Conservation (phyloP, 1,140 invertebrate genomes). For the Caenorhabditis brenneri region DNA sequence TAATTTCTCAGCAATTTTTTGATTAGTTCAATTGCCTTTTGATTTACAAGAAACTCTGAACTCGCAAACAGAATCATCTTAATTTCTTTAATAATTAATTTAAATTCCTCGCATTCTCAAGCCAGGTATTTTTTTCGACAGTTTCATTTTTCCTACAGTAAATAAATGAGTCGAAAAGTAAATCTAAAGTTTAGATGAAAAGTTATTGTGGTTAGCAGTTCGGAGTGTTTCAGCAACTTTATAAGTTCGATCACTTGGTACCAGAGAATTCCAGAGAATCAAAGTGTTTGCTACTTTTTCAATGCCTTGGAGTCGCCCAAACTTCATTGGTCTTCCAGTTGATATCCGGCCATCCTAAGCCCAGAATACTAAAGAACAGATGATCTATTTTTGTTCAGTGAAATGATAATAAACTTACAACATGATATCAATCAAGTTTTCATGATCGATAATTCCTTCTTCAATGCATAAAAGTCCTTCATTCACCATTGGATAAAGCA, state of each 20-base stretch:
- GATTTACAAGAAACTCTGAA: too few species aligned
- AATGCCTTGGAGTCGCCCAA: neutral
- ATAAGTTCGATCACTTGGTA: neutral
- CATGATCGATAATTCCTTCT: slow-evolving; percentile 65
- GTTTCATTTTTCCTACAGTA: too few species aligned
- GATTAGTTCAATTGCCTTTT: too few species aligned
- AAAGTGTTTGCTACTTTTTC: slow-evolving; percentile 19
- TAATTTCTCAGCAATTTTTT: too few species aligned
- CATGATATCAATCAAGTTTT: slow-evolving; percentile 57
- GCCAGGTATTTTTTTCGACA: too few species aligned
- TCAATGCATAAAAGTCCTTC: slow-evolving; percentile 72
- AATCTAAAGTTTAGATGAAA: neutral
- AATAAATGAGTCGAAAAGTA: neutral
- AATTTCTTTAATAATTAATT: too few species aligned
- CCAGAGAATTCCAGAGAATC: slow-evolving; percentile 8
- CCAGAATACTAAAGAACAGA: slow-evolving; percentile 51
- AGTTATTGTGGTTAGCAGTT: neutral
- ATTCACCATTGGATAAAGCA: slow-evolving; percentile 70
- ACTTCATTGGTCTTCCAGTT: slow-evolving; percentile 52
- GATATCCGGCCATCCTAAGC: slow-evolving; percentile 54
- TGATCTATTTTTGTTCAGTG: too few species aligned
- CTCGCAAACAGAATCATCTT: too few species aligned
- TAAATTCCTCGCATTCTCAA: too few species aligned
- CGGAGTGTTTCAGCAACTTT: neutral
- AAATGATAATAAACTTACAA: slow-evolving; percentile 50